Evolutionary conservation across 2,113 vertebrate species (phyloP).

Genomic region (Phasianus colchicus): DNA sequence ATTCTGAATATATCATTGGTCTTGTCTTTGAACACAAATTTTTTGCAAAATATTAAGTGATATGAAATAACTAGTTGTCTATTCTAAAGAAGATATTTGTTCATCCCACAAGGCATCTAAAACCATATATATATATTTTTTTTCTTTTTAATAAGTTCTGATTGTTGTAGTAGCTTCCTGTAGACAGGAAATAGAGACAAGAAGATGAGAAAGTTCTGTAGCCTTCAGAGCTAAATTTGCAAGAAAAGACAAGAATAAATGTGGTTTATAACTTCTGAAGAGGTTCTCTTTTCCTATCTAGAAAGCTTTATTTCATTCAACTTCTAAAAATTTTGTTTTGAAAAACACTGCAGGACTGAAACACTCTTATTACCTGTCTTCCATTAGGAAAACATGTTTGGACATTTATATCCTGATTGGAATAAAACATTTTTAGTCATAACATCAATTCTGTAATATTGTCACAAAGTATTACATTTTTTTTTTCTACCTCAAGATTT

Average conservation of each 20-base stretch:
- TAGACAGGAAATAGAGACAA: background rate
- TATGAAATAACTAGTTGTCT: background rate
- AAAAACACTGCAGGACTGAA: background rate
- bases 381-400: background rate
- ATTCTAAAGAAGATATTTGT: background rate
- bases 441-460: background rate
- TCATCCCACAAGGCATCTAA: background rate
- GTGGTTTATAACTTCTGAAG: background rate
- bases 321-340: background rate
- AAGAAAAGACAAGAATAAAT: background rate
- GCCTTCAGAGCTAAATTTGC: fast-evolving
- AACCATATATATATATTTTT: background rate
- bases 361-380: background rate
- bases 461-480: background rate
- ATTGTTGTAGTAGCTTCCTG: background rate
- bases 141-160: background rate
- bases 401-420: background rate
- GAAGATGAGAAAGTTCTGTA: background rate
- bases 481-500: background rate
- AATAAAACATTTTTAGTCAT: background rate
- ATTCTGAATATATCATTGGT: background rate
- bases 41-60: background rate
- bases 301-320: background rate
- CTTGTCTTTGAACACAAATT: background rate
- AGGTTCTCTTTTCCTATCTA: background rate